Percentiles rank a stretch among this genome's conserved stretches.
These are phyloP conservation scores for Trididemnum miniatum DNA, from an alignment of 23 tunicate species.

Conservation along the genomic window DNA sequence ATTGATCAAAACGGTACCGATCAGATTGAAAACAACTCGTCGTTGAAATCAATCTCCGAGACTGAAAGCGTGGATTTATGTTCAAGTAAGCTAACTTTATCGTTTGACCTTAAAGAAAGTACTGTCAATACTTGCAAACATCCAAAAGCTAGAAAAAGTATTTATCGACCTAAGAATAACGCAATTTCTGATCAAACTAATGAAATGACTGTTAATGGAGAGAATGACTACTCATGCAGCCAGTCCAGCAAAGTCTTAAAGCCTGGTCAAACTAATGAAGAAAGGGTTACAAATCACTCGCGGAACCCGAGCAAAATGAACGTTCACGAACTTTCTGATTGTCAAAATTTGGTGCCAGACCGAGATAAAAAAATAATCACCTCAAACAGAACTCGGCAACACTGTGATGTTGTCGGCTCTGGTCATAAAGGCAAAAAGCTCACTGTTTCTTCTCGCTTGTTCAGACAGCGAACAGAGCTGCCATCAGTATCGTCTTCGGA, in stretches of 20 bases:
- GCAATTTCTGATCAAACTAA: neutral
- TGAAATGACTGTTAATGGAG: neutral
- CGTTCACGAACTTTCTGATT: neutral
- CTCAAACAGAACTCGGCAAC: neutral
- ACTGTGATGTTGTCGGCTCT: too few species aligned
- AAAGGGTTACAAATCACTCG: neutral
- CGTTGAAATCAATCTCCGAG: neutral
- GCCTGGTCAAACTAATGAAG: neutral
- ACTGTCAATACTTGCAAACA: neutral
- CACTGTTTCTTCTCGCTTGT: neutral
- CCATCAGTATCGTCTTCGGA: conserved; percentile 30
- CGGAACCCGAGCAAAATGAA: neutral
- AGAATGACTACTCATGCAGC: neutral
- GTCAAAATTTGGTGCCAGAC: too few species aligned
- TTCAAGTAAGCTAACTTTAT: too few species aligned
- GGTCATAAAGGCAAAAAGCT: too few species aligned
- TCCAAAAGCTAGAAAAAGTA: neutral
- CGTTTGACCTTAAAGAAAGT: neutral
- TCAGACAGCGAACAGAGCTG: neutral
- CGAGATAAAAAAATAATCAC: too few species aligned
- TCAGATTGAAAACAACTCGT: neutral
- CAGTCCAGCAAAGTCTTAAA: neutral
- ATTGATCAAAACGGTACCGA: neutral
- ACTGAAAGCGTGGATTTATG: too few species aligned
- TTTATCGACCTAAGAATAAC: neutral